Base-by-base conservation (phyloP, 2,797 vertebrate species). In the Gephyroberyx darwinii region DNA sequence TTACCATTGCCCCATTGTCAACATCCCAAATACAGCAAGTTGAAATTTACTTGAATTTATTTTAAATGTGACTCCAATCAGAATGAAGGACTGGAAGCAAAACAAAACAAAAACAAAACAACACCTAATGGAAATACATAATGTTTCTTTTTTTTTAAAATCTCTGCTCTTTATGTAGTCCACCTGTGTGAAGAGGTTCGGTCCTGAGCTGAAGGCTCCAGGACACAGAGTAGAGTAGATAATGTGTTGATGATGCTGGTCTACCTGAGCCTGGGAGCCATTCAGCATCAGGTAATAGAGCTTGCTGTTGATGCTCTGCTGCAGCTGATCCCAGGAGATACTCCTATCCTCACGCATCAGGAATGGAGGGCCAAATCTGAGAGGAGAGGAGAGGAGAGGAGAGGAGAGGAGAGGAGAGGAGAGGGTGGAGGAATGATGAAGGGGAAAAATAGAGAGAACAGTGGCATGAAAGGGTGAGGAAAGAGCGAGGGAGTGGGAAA, bases 311-410 rank as follows among this genome's bases (percentile, higher is more conserved):
- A 98, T 91, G 77, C 92, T 92, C 82, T 95, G 95, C 84, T 95
- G 95, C 10, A 98, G 93, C 88, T 97, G 96, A 50, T 94, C 93
- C 97, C 96, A 98, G 14, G 96, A 95, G 71, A 95, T 10, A 7
- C 84, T 80, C 62, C 95, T 93, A 84, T 98, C 97, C 84, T 97
- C 96, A 9, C 85, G 78, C 80, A 97, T 87, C 81, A 97, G 82
- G 69, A 98, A 94, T 0, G 96, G 97, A 0, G 96, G 96, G 5
- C 97, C 96, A 0, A 98, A 98, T 86, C 97, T 98, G 88, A 45
- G 19, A 65, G 22, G 16, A 5, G 67, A 45, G 48, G 39, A 20
- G 43, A 54, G 1, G 16, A 65, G 31, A 43, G 14, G 10, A 30
- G 19, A 22, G 13, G 16, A 50, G 20, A 68, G 5, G 48, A 48